Evolutionary conservation across 2,888 invertebrate genomes (phyloP), one percentile per base, ranked within the genome.

Genomic region (Xestia c-nigrum): DNA sequence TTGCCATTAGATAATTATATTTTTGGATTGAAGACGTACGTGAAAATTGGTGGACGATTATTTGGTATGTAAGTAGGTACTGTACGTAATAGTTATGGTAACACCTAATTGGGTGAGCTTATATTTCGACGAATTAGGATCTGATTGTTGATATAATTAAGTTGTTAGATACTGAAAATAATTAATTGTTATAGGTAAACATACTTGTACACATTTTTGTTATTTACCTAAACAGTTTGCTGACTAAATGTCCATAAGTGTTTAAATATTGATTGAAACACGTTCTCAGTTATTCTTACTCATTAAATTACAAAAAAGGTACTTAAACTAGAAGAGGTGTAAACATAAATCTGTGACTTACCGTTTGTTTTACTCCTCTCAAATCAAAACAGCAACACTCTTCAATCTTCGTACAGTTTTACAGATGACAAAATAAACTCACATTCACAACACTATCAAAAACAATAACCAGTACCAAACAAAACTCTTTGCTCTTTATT

Each of bases 371-470:
- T 38, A 43, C 76, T 78, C 70, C 76, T 50, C 61, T 63, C 19
- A 77, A 70, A 74, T 59, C 14, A 77, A 70, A 74, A 78, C 61
- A 76, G 74, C 71, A 78, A 70, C 14, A 57, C 24, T 64, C 59
- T 72, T 55, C n/a, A 52, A 55, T 38, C 55, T 82, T 63, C 57
- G n/a, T 21, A 65, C 31, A 67, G 70, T 63, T 71, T 65, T 40
- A 63, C 21, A 7, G 38, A 65, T 50, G 55, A 16, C 47, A 66
- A 78, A 69, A 76, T 72, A 72, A 84, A 83, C 24, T 69, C 88
- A 88, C 87, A 78, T 76, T 81, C 87, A 86, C 88, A 80, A 67
- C 85, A 87, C 85, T 63, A 61, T 55, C 19, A 76, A 72, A 73
- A 85, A 78, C 66, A 77, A 81, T 65, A 76, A 79, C 73, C 43